These are phyloP conservation scores for Scalopus aquaticus DNA, from an alignment of 2,113 vertebrate genomes.

Conservation along the genomic window DNA sequence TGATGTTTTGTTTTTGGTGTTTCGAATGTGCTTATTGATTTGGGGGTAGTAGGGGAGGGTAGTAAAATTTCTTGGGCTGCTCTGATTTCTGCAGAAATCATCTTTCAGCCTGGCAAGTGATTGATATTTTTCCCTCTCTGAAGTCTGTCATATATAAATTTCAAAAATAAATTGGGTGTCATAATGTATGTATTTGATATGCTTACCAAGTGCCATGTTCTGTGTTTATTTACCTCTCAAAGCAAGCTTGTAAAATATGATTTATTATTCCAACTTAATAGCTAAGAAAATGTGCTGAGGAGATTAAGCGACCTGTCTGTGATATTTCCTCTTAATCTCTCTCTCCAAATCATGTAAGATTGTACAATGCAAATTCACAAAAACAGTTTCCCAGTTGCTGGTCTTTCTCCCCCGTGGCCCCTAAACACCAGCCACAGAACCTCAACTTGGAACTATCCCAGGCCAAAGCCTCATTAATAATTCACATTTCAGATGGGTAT, in stretches of 20 bases:
- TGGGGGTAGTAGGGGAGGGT: neutral
- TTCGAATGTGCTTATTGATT: constrained; percentile 19
- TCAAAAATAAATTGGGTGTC: constrained; percentile 57
- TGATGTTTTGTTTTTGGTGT: neutral
- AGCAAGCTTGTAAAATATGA: constrained; percentile 51
- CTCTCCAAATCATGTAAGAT: constrained; percentile 21
- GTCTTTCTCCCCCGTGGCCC: neutral
- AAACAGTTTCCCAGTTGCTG: neutral
- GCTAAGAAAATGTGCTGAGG: constrained; percentile 28
- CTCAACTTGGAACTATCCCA: constrained; percentile 11
- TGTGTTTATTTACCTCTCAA: constrained; percentile 64
- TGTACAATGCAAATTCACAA: constrained; percentile 42
- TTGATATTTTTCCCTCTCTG: constrained; percentile 26
- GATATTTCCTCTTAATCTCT: constrained; percentile 6
- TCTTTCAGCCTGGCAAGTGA: constrained; percentile 43
- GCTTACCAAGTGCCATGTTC: constrained; percentile 50
- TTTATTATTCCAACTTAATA: constrained; percentile 56
- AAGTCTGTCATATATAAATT: constrained; percentile 39
- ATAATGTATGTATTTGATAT: constrained; percentile 25
- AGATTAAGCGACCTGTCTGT: constrained; percentile 51
- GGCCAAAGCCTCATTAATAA: constrained; percentile 55
- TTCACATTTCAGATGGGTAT: constrained; percentile 51
- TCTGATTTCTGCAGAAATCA: constrained; percentile 47
- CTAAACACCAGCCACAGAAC: neutral
- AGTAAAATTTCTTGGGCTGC: constrained; percentile 17